Conservation (phyloP, 1,140 invertebrate species). For the Drosophila saltans region DNA sequence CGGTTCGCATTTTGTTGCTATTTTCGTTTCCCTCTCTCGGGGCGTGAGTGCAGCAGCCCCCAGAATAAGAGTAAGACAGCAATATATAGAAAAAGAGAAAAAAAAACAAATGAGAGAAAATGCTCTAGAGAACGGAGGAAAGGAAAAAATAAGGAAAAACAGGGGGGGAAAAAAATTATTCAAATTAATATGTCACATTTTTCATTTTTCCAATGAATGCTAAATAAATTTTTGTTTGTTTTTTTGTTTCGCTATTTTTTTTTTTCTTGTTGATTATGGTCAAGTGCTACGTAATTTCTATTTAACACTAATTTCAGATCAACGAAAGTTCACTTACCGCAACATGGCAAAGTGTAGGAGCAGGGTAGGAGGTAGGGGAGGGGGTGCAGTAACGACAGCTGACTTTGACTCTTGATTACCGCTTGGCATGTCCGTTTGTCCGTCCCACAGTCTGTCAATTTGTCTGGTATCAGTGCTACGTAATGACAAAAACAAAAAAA, state of each 20-base stretch:
- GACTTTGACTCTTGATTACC: constrained; percentile 53
- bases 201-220: not conserved
- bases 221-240: too few relatives aligned
- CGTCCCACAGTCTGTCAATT: constrained; percentile 22
- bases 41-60: constrained; percentile 15
- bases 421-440: constrained; percentile 17
- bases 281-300: constrained; percentile 2
- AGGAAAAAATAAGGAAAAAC: too few relatives aligned
- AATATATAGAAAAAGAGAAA: constrained; percentile 2
- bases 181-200: constrained; percentile 30
- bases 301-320: constrained; percentile 12
- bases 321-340: constrained; percentile 37
- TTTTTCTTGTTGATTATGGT: not conserved
- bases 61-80: constrained; percentile 16
- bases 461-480: constrained; percentile 46
- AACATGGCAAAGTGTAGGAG: not conserved
- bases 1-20: constrained; percentile 28
- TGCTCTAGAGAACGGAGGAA: not conserved
- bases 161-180: not conserved
- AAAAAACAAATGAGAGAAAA: not conserved
- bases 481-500: constrained; percentile 39
- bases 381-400: not conserved
- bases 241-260: too few relatives aligned
- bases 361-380: not conserved
- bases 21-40: constrained; percentile 21